Conservation (phyloP, 2,113 vertebrate species). For the Microcebus jonahi region DNA sequence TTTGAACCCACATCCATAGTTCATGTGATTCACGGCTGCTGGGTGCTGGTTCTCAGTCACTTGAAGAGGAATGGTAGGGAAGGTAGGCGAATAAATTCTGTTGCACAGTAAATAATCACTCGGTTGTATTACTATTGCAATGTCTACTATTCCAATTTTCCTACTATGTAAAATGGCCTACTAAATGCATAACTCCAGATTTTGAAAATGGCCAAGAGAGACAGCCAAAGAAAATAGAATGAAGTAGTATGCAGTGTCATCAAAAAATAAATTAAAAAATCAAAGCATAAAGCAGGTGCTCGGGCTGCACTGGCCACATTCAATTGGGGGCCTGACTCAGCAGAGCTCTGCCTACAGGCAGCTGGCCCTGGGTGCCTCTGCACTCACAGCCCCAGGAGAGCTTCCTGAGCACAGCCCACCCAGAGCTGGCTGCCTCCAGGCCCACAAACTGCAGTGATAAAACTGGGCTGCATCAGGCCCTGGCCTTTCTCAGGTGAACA, state of each 20-base stretch:
- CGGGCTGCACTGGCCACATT: background rate
- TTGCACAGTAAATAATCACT: background rate
- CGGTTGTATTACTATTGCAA: background rate
- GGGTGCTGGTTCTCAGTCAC: background rate
- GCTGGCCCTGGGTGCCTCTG: background rate
- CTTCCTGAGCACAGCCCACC: background rate
- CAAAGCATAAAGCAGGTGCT: background rate
- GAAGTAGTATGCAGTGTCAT: background rate
- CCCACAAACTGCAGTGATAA: background rate
- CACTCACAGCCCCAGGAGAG: background rate
- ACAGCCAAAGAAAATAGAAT: background rate
- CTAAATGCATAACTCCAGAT: constrained; percentile 29
- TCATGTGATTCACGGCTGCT: background rate
- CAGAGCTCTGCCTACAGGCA: background rate
- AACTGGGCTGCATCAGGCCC: background rate
- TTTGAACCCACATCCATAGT: background rate
- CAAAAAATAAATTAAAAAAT: background rate
- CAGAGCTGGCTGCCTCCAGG: background rate
- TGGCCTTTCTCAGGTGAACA: background rate
- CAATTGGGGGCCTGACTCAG: background rate
- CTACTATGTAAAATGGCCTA: background rate
- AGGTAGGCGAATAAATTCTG: background rate
- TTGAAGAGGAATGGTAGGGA: background rate
- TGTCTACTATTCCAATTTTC: constrained; percentile 14
- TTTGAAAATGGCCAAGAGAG: constrained; percentile 22